phyloP scores from a whole-genome alignment of 2,888 invertebrate genomes.

The Tetragnatha montana region DNA sequence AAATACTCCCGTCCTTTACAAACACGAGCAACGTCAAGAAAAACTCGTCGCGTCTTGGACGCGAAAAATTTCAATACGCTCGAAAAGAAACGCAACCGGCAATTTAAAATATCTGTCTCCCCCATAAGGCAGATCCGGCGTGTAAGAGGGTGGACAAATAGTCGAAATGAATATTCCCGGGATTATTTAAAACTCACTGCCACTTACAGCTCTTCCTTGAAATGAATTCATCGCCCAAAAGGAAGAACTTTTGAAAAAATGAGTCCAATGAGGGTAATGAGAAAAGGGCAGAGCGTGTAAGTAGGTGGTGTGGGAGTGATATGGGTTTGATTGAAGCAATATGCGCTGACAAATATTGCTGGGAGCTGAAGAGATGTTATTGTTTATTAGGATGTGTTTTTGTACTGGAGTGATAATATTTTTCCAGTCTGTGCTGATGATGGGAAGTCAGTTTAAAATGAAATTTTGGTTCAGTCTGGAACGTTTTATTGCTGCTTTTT shows the following conservation, averaged over 20 bases:
- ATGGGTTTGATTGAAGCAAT: not conserved
- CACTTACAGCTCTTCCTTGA: not conserved
- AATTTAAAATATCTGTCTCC: not conserved
- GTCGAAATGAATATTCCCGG: slow-evolving; percentile 11
- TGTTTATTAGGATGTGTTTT: not conserved
- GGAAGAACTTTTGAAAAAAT: not conserved
- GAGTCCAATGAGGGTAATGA: not conserved
- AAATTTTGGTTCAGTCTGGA: not conserved
- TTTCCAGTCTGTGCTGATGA: not conserved
- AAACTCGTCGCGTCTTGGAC: not conserved
- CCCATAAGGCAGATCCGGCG: not conserved
- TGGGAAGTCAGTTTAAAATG: not conserved
- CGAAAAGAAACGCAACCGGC: not conserved
- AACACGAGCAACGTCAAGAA: slow-evolving; percentile 4
- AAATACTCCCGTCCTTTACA: not conserved
- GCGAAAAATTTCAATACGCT: slow-evolving; percentile 4
- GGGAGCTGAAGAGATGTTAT: not conserved
- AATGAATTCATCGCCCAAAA: not conserved
- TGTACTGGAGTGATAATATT: not conserved
- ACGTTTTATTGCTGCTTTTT: not conserved
- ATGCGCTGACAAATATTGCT: not conserved
- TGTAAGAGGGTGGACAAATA: slow-evolving; percentile 2
- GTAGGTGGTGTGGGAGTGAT: not conserved
- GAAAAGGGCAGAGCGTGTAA: not conserved
- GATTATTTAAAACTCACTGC: slow-evolving; percentile 19